These are phyloP conservation scores for Neoniphon sammara DNA, from an alignment of 2,797 vertebrate genomes.

Conservation along the genomic window DNA sequence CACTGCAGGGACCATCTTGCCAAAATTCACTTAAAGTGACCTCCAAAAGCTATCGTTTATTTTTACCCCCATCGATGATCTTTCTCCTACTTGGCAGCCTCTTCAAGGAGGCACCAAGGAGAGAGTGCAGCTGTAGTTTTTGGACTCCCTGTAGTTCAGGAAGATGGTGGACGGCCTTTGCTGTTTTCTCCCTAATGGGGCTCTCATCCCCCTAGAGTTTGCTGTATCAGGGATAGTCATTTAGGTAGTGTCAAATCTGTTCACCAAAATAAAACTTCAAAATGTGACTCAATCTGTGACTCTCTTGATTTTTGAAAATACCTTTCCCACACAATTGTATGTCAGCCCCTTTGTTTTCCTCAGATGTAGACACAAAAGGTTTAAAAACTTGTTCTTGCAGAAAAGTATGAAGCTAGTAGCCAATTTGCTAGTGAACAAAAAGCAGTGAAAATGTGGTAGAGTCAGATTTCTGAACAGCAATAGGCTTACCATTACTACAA, in stretches of 20 bases:
- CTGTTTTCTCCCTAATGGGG: conserved; percentile 5
- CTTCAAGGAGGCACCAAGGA: conserved; percentile 21
- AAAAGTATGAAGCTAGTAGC: no score
- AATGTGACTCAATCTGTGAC: conserved; percentile 50
- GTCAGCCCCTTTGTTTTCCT: not conserved
- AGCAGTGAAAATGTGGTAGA: no score
- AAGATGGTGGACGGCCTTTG: not conserved
- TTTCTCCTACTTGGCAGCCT: conserved; percentile 48
- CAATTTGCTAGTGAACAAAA: no score
- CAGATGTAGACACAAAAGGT: not conserved
- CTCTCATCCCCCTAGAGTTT: conserved; percentile 24
- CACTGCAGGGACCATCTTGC: conserved; percentile 41
- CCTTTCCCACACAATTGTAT: not conserved
- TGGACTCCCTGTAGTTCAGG: conserved; percentile 23
- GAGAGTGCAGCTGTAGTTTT: conserved; percentile 46
- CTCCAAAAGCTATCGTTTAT: conserved; percentile 54
- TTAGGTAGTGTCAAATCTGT: conserved; percentile 59
- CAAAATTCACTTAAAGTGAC: conserved; percentile 48
- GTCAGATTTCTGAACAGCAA: no score
- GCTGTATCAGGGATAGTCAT: conserved; percentile 54
- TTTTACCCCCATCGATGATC: conserved; percentile 22
- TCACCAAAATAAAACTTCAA: conserved; percentile 73
- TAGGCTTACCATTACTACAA: no score
- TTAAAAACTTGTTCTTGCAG: no score
- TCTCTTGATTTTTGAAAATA: conserved; percentile 3